These are phyloP conservation scores for Dusona sp. DNA, from an alignment of 2,888 invertebrate species.

Conservation along the genomic window DNA sequence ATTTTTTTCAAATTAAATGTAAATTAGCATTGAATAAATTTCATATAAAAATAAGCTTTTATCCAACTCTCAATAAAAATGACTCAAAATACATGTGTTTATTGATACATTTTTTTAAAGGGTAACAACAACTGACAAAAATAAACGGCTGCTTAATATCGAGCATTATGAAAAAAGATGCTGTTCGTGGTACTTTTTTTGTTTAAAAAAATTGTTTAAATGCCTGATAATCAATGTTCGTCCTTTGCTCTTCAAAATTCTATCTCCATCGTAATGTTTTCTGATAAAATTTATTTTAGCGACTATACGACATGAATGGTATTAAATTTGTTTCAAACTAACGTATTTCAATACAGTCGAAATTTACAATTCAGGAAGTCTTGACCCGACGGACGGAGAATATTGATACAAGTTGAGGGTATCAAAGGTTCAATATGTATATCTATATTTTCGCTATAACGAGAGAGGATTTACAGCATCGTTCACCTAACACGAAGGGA, in stretches of 20 bases:
- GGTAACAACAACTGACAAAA: too few relatives aligned
- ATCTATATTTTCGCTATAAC: neutral
- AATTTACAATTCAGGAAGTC: constrained; percentile 59
- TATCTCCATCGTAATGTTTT: neutral
- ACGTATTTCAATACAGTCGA: neutral
- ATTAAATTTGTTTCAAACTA: neutral
- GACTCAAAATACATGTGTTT: too few relatives aligned
- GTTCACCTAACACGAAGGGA: constrained; percentile 72
- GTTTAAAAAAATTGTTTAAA: neutral
- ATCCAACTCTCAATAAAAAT: too few relatives aligned
- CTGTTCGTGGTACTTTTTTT: neutral
- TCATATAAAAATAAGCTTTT: neutral
- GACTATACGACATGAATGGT: neutral
- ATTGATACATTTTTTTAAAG: too few relatives aligned
- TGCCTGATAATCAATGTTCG: neutral
- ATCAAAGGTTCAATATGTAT: neutral
- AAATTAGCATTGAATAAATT: neutral
- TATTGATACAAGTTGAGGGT: constrained; percentile 53
- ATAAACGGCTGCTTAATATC: too few relatives aligned
- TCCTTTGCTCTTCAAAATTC: neutral
- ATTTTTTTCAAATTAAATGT: too few relatives aligned
- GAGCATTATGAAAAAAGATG: too few relatives aligned
- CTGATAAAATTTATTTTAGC: neutral
- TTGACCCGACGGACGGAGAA: constrained; percentile 45
- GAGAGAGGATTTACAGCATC: constrained; percentile 62